phyloP scores from a whole-genome alignment of 1,140 invertebrate species.

The Zaprionus capensis region DNA sequence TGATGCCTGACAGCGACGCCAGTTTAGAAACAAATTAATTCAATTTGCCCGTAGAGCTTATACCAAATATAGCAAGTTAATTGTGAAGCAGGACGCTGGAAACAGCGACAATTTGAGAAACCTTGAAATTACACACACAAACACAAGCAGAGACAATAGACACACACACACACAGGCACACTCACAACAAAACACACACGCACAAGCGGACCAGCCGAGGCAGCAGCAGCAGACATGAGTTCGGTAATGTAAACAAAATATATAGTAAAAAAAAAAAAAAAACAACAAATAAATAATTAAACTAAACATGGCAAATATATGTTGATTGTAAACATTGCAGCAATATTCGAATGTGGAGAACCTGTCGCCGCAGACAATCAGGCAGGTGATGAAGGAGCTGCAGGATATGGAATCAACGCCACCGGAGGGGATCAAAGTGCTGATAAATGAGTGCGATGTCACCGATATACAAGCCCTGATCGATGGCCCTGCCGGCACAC shows the following conservation, averaged over 20 bases:
- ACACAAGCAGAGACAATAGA: conserved; percentile 16
- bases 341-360: conserved; percentile 96
- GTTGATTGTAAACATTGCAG: conserved; percentile 26
- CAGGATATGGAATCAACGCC: conserved; percentile 90
- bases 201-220: conserved; percentile 29
- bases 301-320: conserved; percentile 1
- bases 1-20: conserved; percentile 31
- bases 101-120: conserved; percentile 37
- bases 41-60: background rate
- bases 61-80: conserved; percentile 7
- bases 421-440: conserved; percentile 94
- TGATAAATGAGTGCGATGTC: conserved; percentile 95
- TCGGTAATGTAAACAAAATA: conserved; percentile 71
- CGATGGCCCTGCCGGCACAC: conserved; percentile 94
- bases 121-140: conserved; percentile 59
- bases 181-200: background rate
- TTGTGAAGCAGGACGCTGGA: conserved; percentile 32
- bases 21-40: conserved; percentile 12
- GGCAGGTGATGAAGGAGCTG: conserved; percentile 93
- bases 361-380: conserved; percentile 95
- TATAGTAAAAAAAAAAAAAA: background rate
- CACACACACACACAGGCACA: conserved; percentile 20
- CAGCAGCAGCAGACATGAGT: conserved; percentile 60
- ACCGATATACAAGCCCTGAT: conserved; percentile 96
- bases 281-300: conserved; percentile 1